Evolutionary conservation across 1,140 invertebrate genomes (phyloP), one percentile per base, ranked within the genome.

Genomic region (Ceratosolen fusciceps): DNA sequence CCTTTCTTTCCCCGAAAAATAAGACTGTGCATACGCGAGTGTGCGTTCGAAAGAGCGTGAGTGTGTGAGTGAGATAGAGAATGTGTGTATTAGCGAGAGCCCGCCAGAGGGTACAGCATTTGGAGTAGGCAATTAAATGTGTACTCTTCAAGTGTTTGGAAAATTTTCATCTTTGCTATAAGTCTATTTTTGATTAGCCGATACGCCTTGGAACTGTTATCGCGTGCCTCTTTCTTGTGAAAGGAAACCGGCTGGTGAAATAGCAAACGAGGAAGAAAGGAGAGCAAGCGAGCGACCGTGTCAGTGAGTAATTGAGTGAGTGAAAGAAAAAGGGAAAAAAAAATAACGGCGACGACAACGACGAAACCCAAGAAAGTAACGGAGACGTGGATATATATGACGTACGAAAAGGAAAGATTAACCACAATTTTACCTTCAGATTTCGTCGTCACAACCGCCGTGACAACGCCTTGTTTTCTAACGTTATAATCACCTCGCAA

Each of bases 391-490:
- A 58, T 74, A 74, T 58, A 58, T 47, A 60, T 54, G 10, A 60
- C 60, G 47, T 75, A 75, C 21, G 21, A 58, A 24, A 49, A 37
- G 34, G 9, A 56, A 72, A 47, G 70, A 72, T 47, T 34, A 65
- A 74, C 58, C 39, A 75, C 71, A 39, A 52, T 39, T 65, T 26
- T 54, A 79, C 56, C 77, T 79, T 37, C 67, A 54, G 67, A 43
- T 26, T 78, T 39, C 49, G 31, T 70, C 75, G 19, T 34, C 24
- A 24, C 24, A 56, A 10, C 31, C 52, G 52, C 37, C 71, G 72
- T 56, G 77, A 74, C 77, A 79, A 79, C 77, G 77, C 77, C 77
- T 79, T 65, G 60, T 74, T 74, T 79, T 74, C 47, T n/a, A 70
- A 34, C 37, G 58, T 62, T 75, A 49, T 49, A 31, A 49, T 43